These are phyloP conservation scores for Lontra canadensis DNA, from an alignment of 2,113 vertebrate genomes.

Conservation along the genomic window DNA sequence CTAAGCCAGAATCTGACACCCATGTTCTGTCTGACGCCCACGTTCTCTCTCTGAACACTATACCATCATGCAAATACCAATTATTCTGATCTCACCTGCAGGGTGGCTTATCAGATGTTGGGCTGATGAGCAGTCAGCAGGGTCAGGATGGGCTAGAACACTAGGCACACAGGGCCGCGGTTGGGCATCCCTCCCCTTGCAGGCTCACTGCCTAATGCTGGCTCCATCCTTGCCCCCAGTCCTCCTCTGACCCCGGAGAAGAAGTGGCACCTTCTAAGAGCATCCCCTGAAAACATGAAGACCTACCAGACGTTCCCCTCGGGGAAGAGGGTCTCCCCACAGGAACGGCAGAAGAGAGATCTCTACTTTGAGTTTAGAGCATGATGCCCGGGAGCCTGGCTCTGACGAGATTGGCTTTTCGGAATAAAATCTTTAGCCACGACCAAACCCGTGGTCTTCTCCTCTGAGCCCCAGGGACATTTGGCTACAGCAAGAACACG, in stretches of 20 bases:
- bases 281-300: slow-evolving; percentile 39
- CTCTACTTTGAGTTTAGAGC: slow-evolving; percentile 72
- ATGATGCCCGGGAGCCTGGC: not conserved
- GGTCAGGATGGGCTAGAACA: not conserved
- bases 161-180: not conserved
- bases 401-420: not conserved
- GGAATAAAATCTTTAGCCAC: slow-evolving; percentile 71
- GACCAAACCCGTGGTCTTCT: not conserved
- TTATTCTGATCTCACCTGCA: not conserved
- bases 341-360: slow-evolving; percentile 66
- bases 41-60: not conserved
- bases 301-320: slow-evolving; percentile 77
- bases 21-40: not conserved
- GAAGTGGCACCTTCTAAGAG: slow-evolving; percentile 68
- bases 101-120: not conserved
- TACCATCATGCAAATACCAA: not conserved
- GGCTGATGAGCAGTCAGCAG: not conserved
- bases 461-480: not conserved
- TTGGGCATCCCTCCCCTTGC: not conserved
- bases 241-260: slow-evolving; percentile 50
- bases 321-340: slow-evolving; percentile 71
- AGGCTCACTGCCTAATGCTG: not conserved
- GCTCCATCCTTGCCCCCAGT: slow-evolving; percentile 46
- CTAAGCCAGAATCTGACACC: not conserved
- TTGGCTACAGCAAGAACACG: not conserved